Percentiles rank a stretch among this genome's conserved stretches.
Evolutionary conservation across 2,113 vertebrate species (phyloP).

Genomic region (Pholis gunnellus): DNA sequence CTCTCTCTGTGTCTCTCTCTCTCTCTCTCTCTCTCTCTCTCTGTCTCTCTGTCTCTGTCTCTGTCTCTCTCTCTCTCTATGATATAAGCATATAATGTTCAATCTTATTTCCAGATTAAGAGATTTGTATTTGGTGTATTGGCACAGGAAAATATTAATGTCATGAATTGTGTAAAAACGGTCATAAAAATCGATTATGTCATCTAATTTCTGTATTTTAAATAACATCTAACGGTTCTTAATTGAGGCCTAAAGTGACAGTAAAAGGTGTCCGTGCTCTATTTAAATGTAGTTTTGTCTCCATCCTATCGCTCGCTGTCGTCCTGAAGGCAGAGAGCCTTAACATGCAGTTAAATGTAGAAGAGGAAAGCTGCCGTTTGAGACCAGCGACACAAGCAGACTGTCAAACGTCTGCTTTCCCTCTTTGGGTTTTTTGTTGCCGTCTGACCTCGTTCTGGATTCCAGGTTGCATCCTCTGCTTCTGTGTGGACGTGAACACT

Average conservation of each 20-base stretch:
- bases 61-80: too few species aligned
- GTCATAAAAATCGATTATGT: too few species aligned
- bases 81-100: too few species aligned
- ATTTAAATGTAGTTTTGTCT: neutral
- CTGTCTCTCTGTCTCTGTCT: too few species aligned
- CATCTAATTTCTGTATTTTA: neutral
- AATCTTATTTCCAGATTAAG: too few species aligned
- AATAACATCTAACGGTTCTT: neutral
- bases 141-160: neutral
- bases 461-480: neutral
- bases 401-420: neutral
- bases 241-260: too few species aligned
- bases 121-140: neutral
- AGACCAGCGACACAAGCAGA: neutral
- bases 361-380: neutral
- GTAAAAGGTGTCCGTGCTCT: neutral
- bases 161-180: neutral
- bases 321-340: neutral
- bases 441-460: conserved; percentile 15
- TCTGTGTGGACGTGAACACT: too few species aligned
- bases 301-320: neutral
- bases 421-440: neutral
- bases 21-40: too few species aligned
- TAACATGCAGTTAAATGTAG: neutral
- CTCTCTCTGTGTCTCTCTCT: too few species aligned